phyloP scores from a whole-genome alignment of 2,888 invertebrate genomes.

The Villa cingulata region DNA sequence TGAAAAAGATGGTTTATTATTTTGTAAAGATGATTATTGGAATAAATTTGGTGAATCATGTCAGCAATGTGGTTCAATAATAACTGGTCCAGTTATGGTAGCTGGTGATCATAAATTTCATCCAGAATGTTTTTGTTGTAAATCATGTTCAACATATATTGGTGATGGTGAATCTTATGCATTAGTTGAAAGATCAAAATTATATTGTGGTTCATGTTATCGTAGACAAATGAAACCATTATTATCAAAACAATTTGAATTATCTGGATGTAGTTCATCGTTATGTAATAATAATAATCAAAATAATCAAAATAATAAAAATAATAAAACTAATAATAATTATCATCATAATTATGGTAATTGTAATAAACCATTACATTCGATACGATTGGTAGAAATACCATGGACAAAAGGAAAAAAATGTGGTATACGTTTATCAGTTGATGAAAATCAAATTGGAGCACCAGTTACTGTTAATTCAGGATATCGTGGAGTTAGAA shows the following conservation, averaged over 20 bases:
- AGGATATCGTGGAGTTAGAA: conserved; percentile 49
- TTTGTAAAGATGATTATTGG: conserved; percentile 84
- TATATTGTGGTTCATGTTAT: conserved; percentile 77
- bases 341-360: background rate
- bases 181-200: conserved; percentile 73
- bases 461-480: conserved; percentile 26
- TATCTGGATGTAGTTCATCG: too few species aligned
- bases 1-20: conserved; percentile 77
- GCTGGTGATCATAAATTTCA: conserved; percentile 92
- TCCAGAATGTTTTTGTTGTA: conserved; percentile 88
- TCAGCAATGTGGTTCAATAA: conserved; percentile 58
- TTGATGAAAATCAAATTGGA: conserved; percentile 22
- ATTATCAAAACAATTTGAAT: background rate
- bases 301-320: background rate
- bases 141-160: conserved; percentile 65
- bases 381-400: conserved; percentile 71
- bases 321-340: background rate
- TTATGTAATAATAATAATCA: too few species aligned
- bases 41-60: conserved; percentile 76
- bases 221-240: conserved; percentile 47
- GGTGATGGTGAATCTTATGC: conserved; percentile 90
- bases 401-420: conserved; percentile 45
- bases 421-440: conserved; percentile 47
- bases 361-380: conserved; percentile 51
- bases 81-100: conserved; percentile 80